Evolutionary conservation across 2,888 invertebrate species (phyloP).

Genomic region (Erynnis tages): DNA sequence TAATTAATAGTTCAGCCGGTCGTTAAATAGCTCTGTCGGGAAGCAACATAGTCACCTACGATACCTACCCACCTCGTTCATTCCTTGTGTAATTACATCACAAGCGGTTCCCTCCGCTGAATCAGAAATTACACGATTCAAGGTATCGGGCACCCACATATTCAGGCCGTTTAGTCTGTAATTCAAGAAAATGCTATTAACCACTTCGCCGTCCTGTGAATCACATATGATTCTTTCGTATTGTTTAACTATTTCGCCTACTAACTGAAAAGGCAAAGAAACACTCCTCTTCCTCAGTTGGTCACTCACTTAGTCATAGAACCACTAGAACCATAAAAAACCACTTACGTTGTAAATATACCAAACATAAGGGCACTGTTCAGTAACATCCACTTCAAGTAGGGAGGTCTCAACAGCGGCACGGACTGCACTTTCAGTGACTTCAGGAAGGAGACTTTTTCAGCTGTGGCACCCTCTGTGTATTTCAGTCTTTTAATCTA

Average conservation of each 20-base stretch:
- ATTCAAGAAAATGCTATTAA: conserved; percentile 17
- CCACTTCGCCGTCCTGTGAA: no score
- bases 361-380: conserved; percentile 82
- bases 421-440: conserved; percentile 77
- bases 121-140: conserved; percentile 74
- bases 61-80: conserved; percentile 51
- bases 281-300: no score
- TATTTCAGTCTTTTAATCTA: conserved; percentile 56
- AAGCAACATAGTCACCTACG: no score
- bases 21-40: no score
- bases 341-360: conserved; percentile 84
- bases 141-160: conserved; percentile 82
- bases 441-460: conserved; percentile 49
- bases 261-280: no score
- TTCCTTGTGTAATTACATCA: conserved; percentile 57
- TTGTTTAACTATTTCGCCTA: no score
- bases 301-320: no score
- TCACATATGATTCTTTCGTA: neutral
- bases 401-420: conserved; percentile 77
- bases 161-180: conserved; percentile 77
- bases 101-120: conserved; percentile 56
- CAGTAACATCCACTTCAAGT: conserved; percentile 76
- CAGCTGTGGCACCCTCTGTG: conserved; percentile 37
- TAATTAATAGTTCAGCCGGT: no score
- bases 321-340: neutral